Evolutionary conservation across 2,888 invertebrate genomes (phyloP), one percentile per base, ranked within the genome.

Genomic region (Eristalis tenax): DNA sequence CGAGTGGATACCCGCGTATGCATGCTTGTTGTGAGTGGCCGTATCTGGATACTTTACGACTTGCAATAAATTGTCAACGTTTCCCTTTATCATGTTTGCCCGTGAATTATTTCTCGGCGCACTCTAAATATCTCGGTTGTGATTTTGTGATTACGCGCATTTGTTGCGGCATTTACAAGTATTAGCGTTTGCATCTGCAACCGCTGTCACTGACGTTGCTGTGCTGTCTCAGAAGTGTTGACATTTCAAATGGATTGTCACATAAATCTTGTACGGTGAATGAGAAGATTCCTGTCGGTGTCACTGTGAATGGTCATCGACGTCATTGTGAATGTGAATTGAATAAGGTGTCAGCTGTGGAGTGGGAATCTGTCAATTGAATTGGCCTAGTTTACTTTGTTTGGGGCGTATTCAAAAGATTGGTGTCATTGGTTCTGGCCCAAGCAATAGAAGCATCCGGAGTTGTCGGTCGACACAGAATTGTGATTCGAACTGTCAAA

Each of bases 41-140:
- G 43, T 65, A 56, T 38, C 22, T 35, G 22, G 6, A n/a, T 69
- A 57, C 66, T 40, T 68, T 43, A 68, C 22, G 35, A 15, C 66
- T 40, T 68, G 28, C 28, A 66, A 59, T 43, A 43, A 70, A 70
- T 26, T 71, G 15, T 70, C 65, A 57, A 65, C 70, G 28, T 70
- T 70, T 50, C 23, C 26, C 26, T 69, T 69, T 65, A 65, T 59
- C 5, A 65, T 79, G 32, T 71, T 79, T 71, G 6, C 64, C 38
- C 8, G 18, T 22, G 65, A 56, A 78, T 78, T 78, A 78, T 26
- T 22, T 23, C 23, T 57, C 18, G 71, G 71, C 57, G 79, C 71
- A 79, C 79, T 61, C 43, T 76, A 18, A 32, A 18, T 4, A 59
- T 3, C 15, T n/a, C 32, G 1, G 61, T 15, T 76, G 57, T 22